Percentiles rank a stretch among this genome's conserved stretches.
Conservation (phyloP, 2,797 vertebrate species). For the Eidolon dupreanum region DNA sequence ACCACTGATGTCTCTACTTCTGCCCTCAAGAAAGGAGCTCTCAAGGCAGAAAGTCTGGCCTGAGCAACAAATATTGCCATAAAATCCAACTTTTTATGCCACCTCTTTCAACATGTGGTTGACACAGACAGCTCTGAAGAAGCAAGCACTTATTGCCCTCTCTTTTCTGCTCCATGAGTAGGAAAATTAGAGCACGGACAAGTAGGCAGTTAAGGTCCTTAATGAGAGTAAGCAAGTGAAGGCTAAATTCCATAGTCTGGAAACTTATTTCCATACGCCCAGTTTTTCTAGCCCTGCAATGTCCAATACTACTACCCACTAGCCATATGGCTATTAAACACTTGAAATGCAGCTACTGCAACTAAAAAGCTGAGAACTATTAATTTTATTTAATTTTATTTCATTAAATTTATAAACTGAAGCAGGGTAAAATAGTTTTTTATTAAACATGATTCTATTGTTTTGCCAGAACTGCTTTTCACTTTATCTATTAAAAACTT, state of each 20-base stretch:
- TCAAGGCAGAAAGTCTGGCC: background rate
- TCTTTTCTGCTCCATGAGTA: background rate
- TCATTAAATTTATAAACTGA: background rate
- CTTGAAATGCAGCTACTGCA: background rate
- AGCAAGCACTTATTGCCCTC: background rate
- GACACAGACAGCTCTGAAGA: background rate
- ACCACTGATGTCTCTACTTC: background rate
- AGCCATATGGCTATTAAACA: background rate
- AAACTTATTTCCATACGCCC: background rate
- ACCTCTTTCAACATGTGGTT: background rate
- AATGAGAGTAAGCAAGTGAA: background rate
- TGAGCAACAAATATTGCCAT: background rate
- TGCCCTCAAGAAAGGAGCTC: rapidly evolving
- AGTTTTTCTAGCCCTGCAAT: background rate
- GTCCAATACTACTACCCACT: background rate
- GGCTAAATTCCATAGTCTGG: background rate
- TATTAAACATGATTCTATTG: background rate
- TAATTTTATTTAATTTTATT: conserved; percentile 5
- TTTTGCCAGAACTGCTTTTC: background rate
- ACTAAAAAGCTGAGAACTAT: background rate
- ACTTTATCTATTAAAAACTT: background rate
- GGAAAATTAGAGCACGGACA: background rate
- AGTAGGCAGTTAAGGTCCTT: background rate
- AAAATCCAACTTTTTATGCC: background rate
- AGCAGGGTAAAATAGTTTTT: background rate